Conservation (phyloP, 2,888 invertebrate genomes). For the Drosophila nigricruria region DNA sequence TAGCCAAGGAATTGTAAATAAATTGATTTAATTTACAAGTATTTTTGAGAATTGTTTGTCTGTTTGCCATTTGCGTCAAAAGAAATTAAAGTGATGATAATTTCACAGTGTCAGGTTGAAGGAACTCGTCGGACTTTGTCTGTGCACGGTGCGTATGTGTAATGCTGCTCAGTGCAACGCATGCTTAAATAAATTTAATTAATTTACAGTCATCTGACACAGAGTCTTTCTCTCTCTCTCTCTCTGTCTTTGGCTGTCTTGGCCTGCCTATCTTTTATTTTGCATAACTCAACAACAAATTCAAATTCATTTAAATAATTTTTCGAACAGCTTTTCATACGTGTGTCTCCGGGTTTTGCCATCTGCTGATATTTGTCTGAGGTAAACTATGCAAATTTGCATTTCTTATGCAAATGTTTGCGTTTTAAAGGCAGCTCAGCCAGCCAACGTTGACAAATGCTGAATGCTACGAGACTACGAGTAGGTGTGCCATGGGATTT, state of each 20-base stretch:
- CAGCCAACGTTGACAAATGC: conserved; percentile 28
- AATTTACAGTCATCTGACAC: conserved; percentile 50
- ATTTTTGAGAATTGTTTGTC: conserved; percentile 55
- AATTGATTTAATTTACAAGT: conserved; percentile 76
- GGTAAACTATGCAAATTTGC: conserved; percentile 64
- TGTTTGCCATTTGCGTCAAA: conserved; percentile 49
- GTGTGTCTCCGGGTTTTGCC: conserved; percentile 5
- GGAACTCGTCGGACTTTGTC: conserved; percentile 45
- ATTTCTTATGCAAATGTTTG: conserved; percentile 67
- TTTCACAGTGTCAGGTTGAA: conserved; percentile 23
- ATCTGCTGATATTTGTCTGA: conserved; percentile 36
- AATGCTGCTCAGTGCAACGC: conserved; percentile 23
- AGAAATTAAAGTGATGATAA: conserved; percentile 74
- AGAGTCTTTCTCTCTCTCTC: not conserved
- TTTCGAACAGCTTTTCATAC: conserved; percentile 20
- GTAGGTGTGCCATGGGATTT: conserved; percentile 17
- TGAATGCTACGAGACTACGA: conserved; percentile 3
- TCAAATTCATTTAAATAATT: conserved; percentile 65
- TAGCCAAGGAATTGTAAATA: conserved; percentile 69
- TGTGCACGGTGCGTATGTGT: conserved; percentile 44
- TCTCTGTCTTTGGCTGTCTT: not conserved
- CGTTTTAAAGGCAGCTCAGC: conserved; percentile 40
- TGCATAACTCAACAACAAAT: conserved; percentile 56
- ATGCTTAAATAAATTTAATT: conserved; percentile 67
- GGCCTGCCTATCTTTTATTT: conserved; percentile 18